A percentile compares a stretch with the other conserved stretches of the same genome.
phyloP scores from a whole-genome alignment of 1,140 invertebrate species.

The Aphis craccivora region DNA sequence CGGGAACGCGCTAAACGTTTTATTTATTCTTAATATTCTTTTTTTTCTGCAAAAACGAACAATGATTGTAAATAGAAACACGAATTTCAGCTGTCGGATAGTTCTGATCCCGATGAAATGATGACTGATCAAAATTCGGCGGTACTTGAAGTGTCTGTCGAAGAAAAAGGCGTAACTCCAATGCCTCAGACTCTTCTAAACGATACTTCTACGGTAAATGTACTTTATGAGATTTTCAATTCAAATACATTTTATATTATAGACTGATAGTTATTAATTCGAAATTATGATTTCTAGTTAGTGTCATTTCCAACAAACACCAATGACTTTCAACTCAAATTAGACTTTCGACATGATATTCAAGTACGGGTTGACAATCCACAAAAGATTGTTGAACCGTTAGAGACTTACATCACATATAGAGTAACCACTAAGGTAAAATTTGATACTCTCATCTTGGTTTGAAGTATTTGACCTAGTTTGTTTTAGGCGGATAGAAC shows the following conservation, averaged over 20 bases:
- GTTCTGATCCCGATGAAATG: not conserved
- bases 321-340: not conserved
- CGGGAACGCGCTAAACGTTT: not conserved
- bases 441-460: not conserved
- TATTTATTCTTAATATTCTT: not conserved
- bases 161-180: constrained; percentile 11
- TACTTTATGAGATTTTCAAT: not conserved
- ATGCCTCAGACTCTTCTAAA: not conserved
- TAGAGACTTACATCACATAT: constrained; percentile 80
- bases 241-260: not conserved
- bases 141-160: constrained; percentile 47
- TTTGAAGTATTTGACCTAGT: constrained; percentile 32
- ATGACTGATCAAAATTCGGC: constrained; percentile 45
- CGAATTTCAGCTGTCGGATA: constrained; percentile 22
- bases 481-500: constrained; percentile 70
- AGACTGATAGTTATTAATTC: not conserved
- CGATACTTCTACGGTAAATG: constrained; percentile 3
- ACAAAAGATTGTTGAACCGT: constrained; percentile 78
- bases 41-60: too few species aligned
- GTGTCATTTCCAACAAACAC: constrained; percentile 21
- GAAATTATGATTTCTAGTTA: constrained; percentile 2
- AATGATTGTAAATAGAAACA: not conserved
- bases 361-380: constrained; percentile 78
- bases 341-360: constrained; percentile 66
- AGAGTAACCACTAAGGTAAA: constrained; percentile 69